Percentiles rank a stretch among this genome's conserved stretches.
Conservation (phyloP, 2,888 invertebrate species). For the Oligia strigilis region DNA sequence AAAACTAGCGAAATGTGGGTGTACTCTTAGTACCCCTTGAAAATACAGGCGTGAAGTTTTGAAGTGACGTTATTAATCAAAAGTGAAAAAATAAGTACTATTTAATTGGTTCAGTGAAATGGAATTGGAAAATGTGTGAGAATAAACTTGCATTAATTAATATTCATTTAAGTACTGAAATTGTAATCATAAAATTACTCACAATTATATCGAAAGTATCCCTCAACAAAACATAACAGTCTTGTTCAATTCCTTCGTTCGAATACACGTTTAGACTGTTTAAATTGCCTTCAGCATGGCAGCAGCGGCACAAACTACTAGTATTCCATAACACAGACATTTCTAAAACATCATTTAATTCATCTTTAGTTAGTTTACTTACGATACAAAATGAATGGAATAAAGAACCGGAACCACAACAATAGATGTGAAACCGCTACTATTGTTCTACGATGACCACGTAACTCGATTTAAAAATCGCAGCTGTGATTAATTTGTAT, state of each 20-base stretch:
- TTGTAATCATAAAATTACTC: slow-evolving; percentile 46
- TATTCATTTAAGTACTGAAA: background rate
- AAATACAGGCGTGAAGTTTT: background rate
- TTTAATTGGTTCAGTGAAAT: background rate
- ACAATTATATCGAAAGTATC: slow-evolving; percentile 79
- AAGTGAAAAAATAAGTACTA: background rate
- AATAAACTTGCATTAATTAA: background rate
- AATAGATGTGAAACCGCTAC: slow-evolving; percentile 41
- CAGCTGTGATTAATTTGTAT: background rate
- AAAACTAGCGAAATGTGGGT: background rate
- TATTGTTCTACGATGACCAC: slow-evolving; percentile 19
- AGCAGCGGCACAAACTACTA: slow-evolving; percentile 80
- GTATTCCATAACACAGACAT: slow-evolving; percentile 72
- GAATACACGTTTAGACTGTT: slow-evolving; percentile 69
- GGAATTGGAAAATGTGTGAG: background rate
- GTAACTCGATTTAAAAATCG: slow-evolving; percentile 31
- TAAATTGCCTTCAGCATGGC: slow-evolving; percentile 76
- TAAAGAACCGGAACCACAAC: slow-evolving; percentile 32
- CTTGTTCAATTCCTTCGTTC: slow-evolving; percentile 69
- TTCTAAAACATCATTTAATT: slow-evolving; percentile 45
- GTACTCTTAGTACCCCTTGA: background rate
- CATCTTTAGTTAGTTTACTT: slow-evolving; percentile 42
- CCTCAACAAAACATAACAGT: slow-evolving; percentile 73
- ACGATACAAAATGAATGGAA: slow-evolving; percentile 6
- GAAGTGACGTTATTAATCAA: background rate